Percentiles rank a stretch among this genome's conserved stretches.
Evolutionary conservation across 1,140 invertebrate species (phyloP).

Genomic region (Drosophila burlai): DNA sequence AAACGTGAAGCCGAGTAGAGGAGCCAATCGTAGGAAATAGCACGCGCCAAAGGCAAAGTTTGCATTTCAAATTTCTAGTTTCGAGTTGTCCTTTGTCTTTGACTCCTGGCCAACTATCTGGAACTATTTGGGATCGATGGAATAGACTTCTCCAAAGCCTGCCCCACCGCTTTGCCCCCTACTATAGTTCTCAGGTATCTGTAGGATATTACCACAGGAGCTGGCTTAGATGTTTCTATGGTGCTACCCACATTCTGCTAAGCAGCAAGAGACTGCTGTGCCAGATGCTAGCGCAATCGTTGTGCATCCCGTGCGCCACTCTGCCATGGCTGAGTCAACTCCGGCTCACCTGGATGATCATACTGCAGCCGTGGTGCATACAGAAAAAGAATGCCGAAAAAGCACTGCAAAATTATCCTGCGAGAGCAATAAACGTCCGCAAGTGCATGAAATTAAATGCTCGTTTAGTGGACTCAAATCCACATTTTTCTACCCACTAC

Average conservation of each 20-base stretch:
- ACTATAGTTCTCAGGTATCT: background rate
- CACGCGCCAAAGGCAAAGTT: constrained; percentile 30
- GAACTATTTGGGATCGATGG: constrained; percentile 3
- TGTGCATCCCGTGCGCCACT: background rate
- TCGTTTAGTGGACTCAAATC: constrained; percentile 34
- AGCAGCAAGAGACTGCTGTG: background rate
- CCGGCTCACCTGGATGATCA: constrained; percentile 31
- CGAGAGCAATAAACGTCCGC: constrained; percentile 58
- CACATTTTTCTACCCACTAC: constrained; percentile 23
- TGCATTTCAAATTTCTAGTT: constrained; percentile 44
- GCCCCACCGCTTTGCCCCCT: too few species aligned
- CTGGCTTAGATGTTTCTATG: background rate
- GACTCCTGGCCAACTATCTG: constrained; percentile 8
- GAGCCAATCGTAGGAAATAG: constrained; percentile 16
- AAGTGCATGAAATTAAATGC: constrained; percentile 73
- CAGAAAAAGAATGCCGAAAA: background rate
- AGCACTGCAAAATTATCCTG: constrained; percentile 57
- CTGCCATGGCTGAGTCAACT: constrained; percentile 7
- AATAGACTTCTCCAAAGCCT: background rate
- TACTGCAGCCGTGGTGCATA: constrained; percentile 4
- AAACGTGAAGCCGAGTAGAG: constrained; percentile 6
- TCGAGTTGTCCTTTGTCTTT: constrained; percentile 28
- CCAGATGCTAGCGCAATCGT: background rate
- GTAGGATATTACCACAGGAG: background rate
- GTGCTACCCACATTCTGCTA: background rate